Evolutionary conservation across 1,140 invertebrate genomes (phyloP), one percentile per base, ranked within the genome.

Genomic region (Phocides pigmalion): DNA sequence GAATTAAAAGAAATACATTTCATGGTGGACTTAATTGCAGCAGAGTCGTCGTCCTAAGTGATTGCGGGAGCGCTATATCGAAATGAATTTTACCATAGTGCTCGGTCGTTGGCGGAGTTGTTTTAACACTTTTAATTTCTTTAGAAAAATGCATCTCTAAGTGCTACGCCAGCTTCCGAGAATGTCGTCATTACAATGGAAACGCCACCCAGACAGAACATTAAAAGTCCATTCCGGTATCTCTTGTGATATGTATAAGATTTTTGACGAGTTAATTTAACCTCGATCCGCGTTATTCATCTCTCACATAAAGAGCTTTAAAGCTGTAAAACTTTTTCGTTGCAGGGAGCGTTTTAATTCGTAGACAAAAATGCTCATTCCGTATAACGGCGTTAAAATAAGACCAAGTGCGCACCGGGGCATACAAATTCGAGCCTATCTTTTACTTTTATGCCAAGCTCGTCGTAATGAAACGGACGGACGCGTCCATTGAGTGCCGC

Each of bases 1-100:
- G 56, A 64, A 72, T 68, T 72, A 68, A 68, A 72, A 72, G 66
- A 72, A 72, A 68, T 68, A 64, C 68, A 70, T 65, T 58, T 59
- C 25, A 56, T 39, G 53, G 62, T 59, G 62, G 62, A 68, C 70
- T 72, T 66, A 72, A 68, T 68, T 72, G 66, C 63, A 49, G 4
- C 22, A 49, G 3, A 37, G 50, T 16, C 17, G 50, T 53, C 54
- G 32, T 15, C 47, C 20, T 56, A 53, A 49, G 54, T 66, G 64
- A 66, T 58, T 58, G 41, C 64, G 51, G 32, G 51, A 47, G 54
- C 25, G 16, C 41, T 25, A 35, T 46, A 46, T 59, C 41, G 41
- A 58, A 53, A 66, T 53, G 49, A 61, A 66, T 51, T 47, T 22
- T 22, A 32, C 54, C 16, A 14, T 19, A 12, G 39, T 12, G 19